Percentiles rank a stretch among this genome's conserved stretches.
Evolutionary conservation across 2,797 vertebrate genomes (phyloP).

Genomic region (Sardinella longiceps): DNA sequence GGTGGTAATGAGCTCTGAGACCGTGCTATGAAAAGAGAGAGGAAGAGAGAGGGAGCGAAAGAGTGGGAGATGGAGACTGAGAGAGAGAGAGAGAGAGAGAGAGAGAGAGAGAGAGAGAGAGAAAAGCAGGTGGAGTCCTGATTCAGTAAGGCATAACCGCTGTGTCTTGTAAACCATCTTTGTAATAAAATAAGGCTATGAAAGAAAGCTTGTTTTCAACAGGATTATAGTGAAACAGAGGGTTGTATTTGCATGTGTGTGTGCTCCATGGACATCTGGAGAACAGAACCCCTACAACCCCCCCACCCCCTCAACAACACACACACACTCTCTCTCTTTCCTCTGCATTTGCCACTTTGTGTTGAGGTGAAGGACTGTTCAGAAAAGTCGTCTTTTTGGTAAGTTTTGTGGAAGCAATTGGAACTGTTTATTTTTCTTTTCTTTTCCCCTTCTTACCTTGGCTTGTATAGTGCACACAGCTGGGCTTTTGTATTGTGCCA

Average conservation of each 20-base stretch:
- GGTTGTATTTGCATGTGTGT: not conserved
- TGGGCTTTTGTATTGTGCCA: not conserved
- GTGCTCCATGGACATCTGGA: not conserved
- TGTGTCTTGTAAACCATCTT: conserved; percentile 1
- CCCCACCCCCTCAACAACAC: no score
- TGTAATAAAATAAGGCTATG: not conserved
- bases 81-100: conserved; percentile 28
- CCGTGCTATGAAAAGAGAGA: conserved; percentile 33
- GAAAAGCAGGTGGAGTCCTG: not conserved
- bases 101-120: conserved; percentile 21
- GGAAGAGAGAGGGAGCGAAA: not conserved
- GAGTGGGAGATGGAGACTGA: not conserved
- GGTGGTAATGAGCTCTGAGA: conserved; percentile 43
- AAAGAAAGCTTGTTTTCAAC: not conserved
- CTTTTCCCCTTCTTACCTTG: not conserved
- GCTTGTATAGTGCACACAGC: not conserved
- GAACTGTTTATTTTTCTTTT: not conserved
- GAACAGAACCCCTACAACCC: no score
- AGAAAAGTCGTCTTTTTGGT: not conserved
- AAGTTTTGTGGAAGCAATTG: not conserved
- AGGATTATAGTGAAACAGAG: not conserved
- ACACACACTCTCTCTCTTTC: not conserved
- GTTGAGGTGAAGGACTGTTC: not conserved
- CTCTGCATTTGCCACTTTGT: not conserved
- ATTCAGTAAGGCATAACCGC: conserved; percentile 1